Conservation (phyloP, 2,888 invertebrate species). For the Eugnorisma glareosa region DNA sequence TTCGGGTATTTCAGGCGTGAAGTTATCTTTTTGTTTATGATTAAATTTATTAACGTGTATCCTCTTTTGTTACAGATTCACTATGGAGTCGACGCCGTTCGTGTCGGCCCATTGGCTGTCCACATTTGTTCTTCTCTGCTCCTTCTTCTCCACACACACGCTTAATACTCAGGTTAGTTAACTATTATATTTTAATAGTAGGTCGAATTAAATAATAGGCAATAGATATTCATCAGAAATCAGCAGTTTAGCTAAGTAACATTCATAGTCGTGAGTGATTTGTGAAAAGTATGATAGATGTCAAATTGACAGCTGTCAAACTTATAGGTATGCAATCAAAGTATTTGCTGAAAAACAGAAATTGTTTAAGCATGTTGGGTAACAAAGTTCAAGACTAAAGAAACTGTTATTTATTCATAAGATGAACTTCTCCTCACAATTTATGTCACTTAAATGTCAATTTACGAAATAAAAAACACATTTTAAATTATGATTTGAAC, state of each 20-base stretch:
- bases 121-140: conserved; percentile 83
- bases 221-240: not conserved
- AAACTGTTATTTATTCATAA: conserved; percentile 30
- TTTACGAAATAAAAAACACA: conserved; percentile 44
- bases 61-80: conserved; percentile 77
- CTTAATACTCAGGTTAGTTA: conserved; percentile 85
- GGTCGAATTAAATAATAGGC: not conserved
- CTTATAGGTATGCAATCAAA: not conserved
- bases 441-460: conserved; percentile 51
- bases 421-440: conserved; percentile 18
- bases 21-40: not conserved
- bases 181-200: not conserved
- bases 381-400: conserved; percentile 10
- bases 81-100: conserved; percentile 83
- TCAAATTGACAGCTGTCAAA: conserved; percentile 33
- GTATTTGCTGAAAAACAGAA: not conserved
- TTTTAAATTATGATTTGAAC: conserved; percentile 32
- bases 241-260: not conserved
- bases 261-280: not conserved
- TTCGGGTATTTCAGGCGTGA: not conserved
- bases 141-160: conserved; percentile 84
- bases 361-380: not conserved
- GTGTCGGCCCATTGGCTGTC: conserved; percentile 86
- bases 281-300: not conserved
- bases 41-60: conserved; percentile 23